Conservation (phyloP, 2,113 vertebrate genomes). For the Xiphophorus maculatus region DNA sequence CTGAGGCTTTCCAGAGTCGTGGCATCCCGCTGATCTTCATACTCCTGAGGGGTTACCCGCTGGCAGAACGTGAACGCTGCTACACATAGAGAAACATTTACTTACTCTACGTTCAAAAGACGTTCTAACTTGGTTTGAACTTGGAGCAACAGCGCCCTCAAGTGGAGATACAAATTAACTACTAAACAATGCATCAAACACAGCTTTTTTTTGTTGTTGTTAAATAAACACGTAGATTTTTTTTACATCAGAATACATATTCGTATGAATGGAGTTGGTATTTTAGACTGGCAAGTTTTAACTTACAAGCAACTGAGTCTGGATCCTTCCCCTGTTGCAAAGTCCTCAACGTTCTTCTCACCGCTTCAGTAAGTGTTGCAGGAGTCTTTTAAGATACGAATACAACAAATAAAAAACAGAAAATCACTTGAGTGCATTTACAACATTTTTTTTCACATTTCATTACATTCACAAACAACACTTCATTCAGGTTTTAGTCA, state of each 20-base stretch:
- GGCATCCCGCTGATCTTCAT: conserved; percentile 79
- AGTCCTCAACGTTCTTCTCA: conserved; percentile 79
- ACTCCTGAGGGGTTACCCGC: conserved; percentile 79
- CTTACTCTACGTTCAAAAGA: background rate
- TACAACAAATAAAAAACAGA: background rate
- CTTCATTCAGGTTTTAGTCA: too few relatives aligned
- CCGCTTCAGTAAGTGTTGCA: conserved; percentile 80
- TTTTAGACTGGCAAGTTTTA: background rate
- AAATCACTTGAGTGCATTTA: background rate
- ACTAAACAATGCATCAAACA: background rate
- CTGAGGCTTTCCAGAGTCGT: conserved; percentile 77
- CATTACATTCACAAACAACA: too few relatives aligned
- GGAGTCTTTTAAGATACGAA: conserved; percentile 74
- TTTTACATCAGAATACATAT: background rate
- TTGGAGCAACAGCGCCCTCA: background rate
- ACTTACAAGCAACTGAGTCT: conserved; percentile 79
- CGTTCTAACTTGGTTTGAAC: background rate
- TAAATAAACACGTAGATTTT: background rate
- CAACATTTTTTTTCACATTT: background rate
- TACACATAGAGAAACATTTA: conserved; percentile 7
- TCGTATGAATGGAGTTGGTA: background rate
- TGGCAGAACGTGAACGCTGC: conserved; percentile 87
- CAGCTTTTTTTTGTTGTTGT: too few relatives aligned
- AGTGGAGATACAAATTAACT: conserved; percentile 4
- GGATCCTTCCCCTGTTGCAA: conserved; percentile 82